Conservation (phyloP, 2,113 vertebrate species). For the Zapornia atra region DNA sequence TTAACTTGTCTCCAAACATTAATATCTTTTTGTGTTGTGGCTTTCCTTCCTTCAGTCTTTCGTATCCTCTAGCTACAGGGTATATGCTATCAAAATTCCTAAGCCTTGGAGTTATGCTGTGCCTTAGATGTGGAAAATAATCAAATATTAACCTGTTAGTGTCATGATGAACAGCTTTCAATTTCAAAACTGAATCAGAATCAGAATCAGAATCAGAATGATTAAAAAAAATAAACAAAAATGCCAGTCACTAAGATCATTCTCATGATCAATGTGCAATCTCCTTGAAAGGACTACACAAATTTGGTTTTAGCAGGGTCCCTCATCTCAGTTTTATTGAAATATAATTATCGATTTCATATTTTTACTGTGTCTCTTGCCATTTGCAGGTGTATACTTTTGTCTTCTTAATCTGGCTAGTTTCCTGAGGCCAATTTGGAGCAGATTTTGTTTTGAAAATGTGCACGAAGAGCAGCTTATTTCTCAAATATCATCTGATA, state of each 20-base stretch:
- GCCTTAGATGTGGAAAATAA: slow-evolving; percentile 13
- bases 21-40: slow-evolving; percentile 16
- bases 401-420: background rate
- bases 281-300: background rate
- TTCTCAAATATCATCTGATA: background rate
- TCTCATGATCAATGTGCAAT: background rate
- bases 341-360: background rate
- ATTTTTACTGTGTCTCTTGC: background rate
- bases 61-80: background rate
- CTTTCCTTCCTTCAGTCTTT: slow-evolving; percentile 33
- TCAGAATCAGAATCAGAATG: background rate
- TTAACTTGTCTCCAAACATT: slow-evolving; percentile 28
- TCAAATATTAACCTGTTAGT: slow-evolving; percentile 27
- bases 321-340: background rate
- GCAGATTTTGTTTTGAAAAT: background rate
- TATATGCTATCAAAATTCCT: slow-evolving; percentile 10
- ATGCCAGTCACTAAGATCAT: background rate
- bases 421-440: background rate
- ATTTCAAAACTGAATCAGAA: background rate
- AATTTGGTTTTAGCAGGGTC: background rate
- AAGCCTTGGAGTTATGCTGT: background rate
- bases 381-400: background rate
- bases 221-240: background rate
- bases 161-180: background rate
- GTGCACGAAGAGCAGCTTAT: background rate